Evolutionary conservation across 2,797 vertebrate genomes (phyloP).

Genomic region (Zenarchopterus dispar): DNA sequence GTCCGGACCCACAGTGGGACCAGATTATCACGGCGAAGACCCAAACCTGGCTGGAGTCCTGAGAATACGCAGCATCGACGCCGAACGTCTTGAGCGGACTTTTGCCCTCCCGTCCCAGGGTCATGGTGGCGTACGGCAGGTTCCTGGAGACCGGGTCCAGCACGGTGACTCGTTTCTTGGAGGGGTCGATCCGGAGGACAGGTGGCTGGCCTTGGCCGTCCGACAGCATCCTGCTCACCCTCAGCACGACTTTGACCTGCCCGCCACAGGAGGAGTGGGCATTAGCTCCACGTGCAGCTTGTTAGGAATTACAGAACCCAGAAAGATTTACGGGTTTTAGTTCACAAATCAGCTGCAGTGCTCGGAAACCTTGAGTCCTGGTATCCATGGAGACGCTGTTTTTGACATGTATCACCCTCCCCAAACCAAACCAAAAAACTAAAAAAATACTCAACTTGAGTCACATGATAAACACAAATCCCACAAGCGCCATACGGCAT

Average conservation of each 20-base stretch:
- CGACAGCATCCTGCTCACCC: constrained; percentile 84
- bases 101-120: constrained; percentile 81
- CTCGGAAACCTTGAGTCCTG: too few species aligned
- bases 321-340: background rate
- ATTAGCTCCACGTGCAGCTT: background rate
- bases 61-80: constrained; percentile 92
- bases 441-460: too few species aligned
- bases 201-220: constrained; percentile 86
- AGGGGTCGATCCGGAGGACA: constrained; percentile 89
- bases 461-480: too few species aligned
- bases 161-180: constrained; percentile 91
- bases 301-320: background rate
- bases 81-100: constrained; percentile 91
- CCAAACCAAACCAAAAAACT: too few species aligned
- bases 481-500: too few species aligned
- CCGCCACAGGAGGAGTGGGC: constrained; percentile 21
- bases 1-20: too few species aligned
- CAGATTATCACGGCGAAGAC: background rate
- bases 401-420: too few species aligned
- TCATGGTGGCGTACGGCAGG: constrained; percentile 80
- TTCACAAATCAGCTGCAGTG: too few species aligned
- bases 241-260: constrained; percentile 95
- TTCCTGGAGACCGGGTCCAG: constrained; percentile 85
- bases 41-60: constrained; percentile 92
- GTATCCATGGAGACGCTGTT: too few species aligned